Conservation (phyloP, 2,113 vertebrate species). For the Chrysemys picta region DNA sequence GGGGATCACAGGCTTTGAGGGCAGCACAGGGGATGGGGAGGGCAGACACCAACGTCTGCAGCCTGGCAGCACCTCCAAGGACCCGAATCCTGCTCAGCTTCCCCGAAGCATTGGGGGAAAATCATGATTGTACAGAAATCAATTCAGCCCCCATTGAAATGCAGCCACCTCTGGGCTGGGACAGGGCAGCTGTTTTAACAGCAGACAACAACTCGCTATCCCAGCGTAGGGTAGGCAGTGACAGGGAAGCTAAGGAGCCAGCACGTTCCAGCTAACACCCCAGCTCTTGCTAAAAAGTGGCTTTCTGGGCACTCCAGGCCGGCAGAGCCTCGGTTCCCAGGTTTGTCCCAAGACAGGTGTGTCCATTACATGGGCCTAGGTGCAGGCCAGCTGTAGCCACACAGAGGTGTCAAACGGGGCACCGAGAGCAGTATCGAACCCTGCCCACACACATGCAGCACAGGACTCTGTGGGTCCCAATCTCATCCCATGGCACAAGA, state of each 20-base stretch:
- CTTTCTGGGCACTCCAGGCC: background rate
- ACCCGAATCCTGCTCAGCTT: conserved; percentile 54
- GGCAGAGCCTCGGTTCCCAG: background rate
- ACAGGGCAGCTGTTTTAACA: background rate
- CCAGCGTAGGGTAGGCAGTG: background rate
- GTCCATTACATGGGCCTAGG: background rate
- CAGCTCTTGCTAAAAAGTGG: background rate
- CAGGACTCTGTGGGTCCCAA: background rate
- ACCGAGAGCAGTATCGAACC: background rate
- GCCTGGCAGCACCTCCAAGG: conserved; percentile 49
- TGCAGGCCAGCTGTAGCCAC: background rate
- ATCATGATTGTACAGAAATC: background rate
- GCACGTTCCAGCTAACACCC: background rate
- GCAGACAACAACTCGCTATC: background rate
- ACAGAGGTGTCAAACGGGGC: background rate
- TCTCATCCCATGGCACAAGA: background rate
- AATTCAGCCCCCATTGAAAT: background rate
- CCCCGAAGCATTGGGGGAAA: background rate
- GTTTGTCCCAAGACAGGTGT: background rate
- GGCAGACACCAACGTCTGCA: background rate
- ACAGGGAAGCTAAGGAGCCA: background rate
- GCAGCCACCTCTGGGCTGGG: background rate
- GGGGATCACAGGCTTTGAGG: background rate
- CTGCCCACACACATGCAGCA: background rate
- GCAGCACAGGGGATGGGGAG: background rate